These are phyloP conservation scores for Paracanthobrama guichenoti DNA, from an alignment of 2,113 vertebrate species.

Conservation along the genomic window DNA sequence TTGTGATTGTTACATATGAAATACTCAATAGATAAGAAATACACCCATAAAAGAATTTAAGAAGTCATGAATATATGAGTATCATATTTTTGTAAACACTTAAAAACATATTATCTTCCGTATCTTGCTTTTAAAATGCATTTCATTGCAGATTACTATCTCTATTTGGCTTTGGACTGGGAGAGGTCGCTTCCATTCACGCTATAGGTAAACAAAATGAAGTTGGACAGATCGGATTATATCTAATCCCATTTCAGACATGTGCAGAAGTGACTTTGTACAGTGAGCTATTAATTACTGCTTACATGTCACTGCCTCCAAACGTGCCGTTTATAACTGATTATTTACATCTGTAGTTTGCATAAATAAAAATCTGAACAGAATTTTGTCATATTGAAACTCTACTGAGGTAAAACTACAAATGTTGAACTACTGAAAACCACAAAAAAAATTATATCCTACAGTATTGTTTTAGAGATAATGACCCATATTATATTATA, in stretches of 20 bases:
- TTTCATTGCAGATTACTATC: not conserved
- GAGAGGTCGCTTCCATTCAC: not conserved
- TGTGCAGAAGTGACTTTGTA: constrained; percentile 38
- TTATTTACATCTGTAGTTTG: not conserved
- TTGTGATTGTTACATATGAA: not conserved
- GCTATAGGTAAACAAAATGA: constrained; percentile 23
- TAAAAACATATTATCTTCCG: not conserved
- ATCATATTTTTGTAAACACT: not conserved
- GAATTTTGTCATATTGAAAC: not conserved
- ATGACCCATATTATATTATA: no score
- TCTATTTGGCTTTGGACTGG: not conserved
- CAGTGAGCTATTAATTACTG: constrained; percentile 20
- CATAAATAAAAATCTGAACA: not conserved
- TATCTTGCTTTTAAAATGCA: not conserved
- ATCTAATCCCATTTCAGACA: constrained; percentile 48
- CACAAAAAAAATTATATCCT: not conserved
- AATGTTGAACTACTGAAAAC: not conserved
- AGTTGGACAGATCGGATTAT: constrained; percentile 39
- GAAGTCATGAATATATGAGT: not conserved
- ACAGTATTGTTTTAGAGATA: no score
- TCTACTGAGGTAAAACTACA: not conserved
- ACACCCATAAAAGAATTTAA: not conserved
- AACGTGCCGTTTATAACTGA: not conserved
- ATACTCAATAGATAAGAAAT: not conserved
- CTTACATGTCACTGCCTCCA: not conserved